Conservation (phyloP, 2,113 vertebrate species). For the Geococcyx californianus region DNA sequence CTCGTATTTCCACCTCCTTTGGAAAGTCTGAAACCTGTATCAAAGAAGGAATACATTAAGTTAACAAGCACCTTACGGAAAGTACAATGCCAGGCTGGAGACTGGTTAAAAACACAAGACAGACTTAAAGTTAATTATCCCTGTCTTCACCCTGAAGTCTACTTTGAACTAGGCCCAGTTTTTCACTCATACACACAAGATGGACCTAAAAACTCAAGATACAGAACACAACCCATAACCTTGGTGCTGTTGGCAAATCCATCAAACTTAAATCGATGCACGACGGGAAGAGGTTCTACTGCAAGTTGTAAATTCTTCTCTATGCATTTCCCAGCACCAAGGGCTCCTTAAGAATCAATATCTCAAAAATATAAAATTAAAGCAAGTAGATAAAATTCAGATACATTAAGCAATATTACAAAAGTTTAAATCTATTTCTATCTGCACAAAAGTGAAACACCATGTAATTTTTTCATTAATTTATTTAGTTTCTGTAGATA, state of each 20-base stretch:
- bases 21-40: constrained; percentile 79
- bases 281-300: neutral
- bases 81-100: neutral
- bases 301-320: neutral
- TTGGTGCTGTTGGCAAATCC: neutral
- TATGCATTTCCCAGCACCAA: neutral
- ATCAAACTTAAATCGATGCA: neutral
- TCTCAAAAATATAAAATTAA: neutral
- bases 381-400: neutral
- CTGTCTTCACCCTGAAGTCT: neutral
- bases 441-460: neutral
- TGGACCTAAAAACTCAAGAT: neutral
- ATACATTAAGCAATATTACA: neutral
- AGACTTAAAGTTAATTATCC: neutral
- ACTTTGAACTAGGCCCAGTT: neutral
- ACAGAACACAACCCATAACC: neutral
- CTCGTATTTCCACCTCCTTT: constrained; percentile 85
- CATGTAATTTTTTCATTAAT: neutral
- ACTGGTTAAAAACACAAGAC: neutral
- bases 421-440: neutral
- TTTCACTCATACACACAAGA: neutral
- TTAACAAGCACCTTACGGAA: neutral
- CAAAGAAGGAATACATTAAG: neutral
- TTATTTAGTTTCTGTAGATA: neutral
- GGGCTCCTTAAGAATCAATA: neutral